Base-by-base conservation (phyloP, 2,797 vertebrate species). In the Channallabes apus region DNA sequence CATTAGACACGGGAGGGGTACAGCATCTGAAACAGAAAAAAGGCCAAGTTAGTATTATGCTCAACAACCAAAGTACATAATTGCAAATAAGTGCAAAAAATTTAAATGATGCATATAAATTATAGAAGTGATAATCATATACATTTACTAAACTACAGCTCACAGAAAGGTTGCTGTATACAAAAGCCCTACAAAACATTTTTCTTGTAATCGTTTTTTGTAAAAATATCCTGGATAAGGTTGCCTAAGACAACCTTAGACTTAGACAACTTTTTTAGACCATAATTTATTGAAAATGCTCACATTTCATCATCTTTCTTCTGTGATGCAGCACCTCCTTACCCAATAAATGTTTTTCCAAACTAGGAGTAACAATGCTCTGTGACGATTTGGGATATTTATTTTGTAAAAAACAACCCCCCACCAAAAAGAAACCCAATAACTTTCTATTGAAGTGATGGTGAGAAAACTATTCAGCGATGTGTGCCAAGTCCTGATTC, bases 1-100 rank as follows among this genome's bases (percentile, higher is more conserved):
- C 32, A 58, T 96, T 90, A 96, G 58, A 96, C 91, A 6, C 95
- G 93, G 9, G 95, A 96, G 0, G 95, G 95, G 83, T 96, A 96
- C 94, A 96, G 93, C 95, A 96, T 96, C 95, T 96, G 94, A 14
- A 92, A 93, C 54, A 91, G 35, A 82, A 29, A 64, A 61, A n/a
- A 20, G n/a, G 0, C 11, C 3, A 62, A 20, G 18, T 62, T 12
- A 22, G 4, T 35, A 35, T 35, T 29, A 18, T 2, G 62, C n/a
- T 85, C 2, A 80, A 65, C 15, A 65, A 2, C 29, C 61, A n/a
- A 6, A 58, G 59, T 9, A 46, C 2, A 46, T 46, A 22, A 59
- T 6, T 59, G 41, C 22, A n/a, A n/a, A 78, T 65, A 27, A 83
- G 0, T 59, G 3, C 68, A 75, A 29, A 65, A 22, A 14, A 77